Evolutionary conservation across 1,140 invertebrate species (phyloP), one percentile per base, ranked within the genome.

Genomic region (Heliconius nattereri): DNA sequence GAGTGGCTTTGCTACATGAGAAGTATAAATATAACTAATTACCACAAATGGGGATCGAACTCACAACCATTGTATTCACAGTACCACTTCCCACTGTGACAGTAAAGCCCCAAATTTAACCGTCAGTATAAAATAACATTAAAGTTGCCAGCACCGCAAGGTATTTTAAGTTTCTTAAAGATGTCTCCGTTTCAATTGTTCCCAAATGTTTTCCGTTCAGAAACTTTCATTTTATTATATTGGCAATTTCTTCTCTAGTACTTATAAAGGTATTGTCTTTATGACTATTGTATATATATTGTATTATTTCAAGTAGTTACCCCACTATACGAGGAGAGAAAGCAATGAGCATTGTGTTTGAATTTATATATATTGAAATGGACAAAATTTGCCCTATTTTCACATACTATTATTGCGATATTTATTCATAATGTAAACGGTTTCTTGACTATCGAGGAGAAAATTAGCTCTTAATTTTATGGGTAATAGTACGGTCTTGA

Each of bases 191-290:
- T 16, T 66, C 57, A 66, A 66, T 66, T 66, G 8, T 66, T 23
- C 57, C 57, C 57, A 66, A 66, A 66, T n/a, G 23, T 66, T 66
- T 66, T 66, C 23, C 13, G 57, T 66, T 66, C 23, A 13, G 57
- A 66, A 66, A 66, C 57, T 66, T 66, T 66, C 57, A 66, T 66
- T 66, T 66, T 66, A 66, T 66, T 66, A 66, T 66, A 66, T 66
- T 29, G 57, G 57, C 23, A 66, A 66, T 66, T 66, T 66, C 57
- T 66, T 66, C 57, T 66, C 23, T 66, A 57, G 54, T 57, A 66
- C 57, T 66, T 66, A 66, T 66, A 66, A 66, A 66, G 57, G 23
- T n/a, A 66, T 29, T 16, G 57, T 66, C 26, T 66, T 29, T 66
- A 66, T 66, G 11, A 26, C 23, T 66, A 26, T 66, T 29, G 57